Conservation (phyloP, 2,888 invertebrate species). For the Microplitis manilae region DNA sequence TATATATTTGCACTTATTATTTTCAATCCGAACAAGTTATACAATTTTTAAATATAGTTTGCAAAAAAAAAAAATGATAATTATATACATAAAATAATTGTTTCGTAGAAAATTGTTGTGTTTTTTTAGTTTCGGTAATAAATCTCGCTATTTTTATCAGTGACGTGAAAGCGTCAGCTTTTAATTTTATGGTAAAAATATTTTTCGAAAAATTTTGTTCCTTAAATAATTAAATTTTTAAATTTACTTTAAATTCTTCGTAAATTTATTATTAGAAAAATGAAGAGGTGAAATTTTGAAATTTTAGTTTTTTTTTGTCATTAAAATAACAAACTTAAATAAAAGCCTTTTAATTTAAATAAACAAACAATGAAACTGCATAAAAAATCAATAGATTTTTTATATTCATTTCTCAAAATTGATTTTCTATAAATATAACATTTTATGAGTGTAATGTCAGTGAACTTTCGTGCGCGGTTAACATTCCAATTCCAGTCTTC, state of each 20-base stretch:
- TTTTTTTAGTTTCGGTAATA: neutral
- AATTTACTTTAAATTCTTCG: neutral
- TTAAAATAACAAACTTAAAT: neutral
- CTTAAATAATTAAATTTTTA: neutral
- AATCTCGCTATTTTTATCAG: neutral
- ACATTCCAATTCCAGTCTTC: slow-evolving; percentile 21
- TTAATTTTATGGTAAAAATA: neutral
- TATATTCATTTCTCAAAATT: neutral
- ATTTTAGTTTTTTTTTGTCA: neutral
- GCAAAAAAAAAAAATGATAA: neutral
- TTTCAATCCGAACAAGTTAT: no score
- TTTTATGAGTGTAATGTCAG: slow-evolving; percentile 30
- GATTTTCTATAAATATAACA: neutral
- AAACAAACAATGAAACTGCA: neutral
- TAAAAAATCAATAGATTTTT: neutral
- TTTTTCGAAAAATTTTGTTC: neutral
- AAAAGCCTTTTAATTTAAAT: neutral
- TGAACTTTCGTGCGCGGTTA: slow-evolving; percentile 37
- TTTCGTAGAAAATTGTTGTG: neutral
- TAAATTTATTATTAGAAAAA: neutral
- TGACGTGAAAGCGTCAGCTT: neutral
- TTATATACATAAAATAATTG: neutral
- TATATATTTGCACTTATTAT: no score
- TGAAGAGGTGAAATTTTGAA: neutral
- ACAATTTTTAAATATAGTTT: no score